Conservation (phyloP, 2,888 invertebrate species). For the Drosophila silvestris region DNA sequence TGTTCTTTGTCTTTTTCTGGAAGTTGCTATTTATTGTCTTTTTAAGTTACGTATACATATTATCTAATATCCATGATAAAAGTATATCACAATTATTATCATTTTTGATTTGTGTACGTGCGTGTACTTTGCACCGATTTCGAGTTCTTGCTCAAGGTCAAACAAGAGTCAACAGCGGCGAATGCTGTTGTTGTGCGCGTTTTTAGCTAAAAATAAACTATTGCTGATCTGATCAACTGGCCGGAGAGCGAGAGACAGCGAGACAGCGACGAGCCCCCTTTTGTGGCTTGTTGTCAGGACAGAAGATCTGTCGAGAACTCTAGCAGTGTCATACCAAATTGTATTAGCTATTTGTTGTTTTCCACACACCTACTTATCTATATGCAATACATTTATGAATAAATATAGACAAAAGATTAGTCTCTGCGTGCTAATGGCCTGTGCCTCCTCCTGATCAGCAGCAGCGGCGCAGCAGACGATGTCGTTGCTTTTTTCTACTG, state of each 20-base stretch:
- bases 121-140: constrained; percentile 2
- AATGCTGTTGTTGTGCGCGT: constrained; percentile 14
- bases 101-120: neutral
- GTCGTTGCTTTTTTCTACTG: constrained; percentile 46
- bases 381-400: neutral
- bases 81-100: neutral
- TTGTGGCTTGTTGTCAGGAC: constrained; percentile 65
- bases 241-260: neutral
- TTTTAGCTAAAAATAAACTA: constrained; percentile 36
- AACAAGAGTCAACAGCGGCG: constrained; percentile 1
- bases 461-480: constrained; percentile 32
- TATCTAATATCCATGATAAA: neutral
- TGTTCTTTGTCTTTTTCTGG: neutral
- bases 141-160: constrained; percentile 33
- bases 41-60: neutral
- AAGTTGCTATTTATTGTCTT: neutral
- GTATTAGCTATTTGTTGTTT: constrained; percentile 32
- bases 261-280: constrained; percentile 54
- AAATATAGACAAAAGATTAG: constrained; percentile 17
- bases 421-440: constrained; percentile 50
- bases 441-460: constrained; percentile 6
- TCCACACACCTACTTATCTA: neutral
- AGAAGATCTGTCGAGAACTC: constrained; percentile 12
- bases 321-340: constrained; percentile 11
- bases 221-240: constrained; percentile 2